These are phyloP conservation scores for Prunella himalayana DNA, from an alignment of 2,113 vertebrate species.

Conservation along the genomic window DNA sequence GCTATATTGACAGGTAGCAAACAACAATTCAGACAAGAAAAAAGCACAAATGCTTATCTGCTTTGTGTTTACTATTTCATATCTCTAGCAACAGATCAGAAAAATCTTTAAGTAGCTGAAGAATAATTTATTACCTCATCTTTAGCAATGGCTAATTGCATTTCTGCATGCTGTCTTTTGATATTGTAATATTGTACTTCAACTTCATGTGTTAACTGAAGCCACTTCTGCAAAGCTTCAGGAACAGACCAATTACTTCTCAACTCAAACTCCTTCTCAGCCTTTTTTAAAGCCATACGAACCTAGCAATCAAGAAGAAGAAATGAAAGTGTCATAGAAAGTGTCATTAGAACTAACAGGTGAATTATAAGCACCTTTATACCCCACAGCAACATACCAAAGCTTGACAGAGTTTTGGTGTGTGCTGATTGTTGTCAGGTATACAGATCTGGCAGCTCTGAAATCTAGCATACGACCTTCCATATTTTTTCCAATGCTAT, in stretches of 20 bases:
- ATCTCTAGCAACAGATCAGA: not conserved
- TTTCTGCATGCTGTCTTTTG: constrained; percentile 95
- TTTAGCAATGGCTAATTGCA: constrained; percentile 90
- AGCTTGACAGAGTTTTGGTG: not conserved
- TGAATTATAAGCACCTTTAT: not conserved
- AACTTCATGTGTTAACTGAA: constrained; percentile 96
- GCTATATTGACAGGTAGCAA: not conserved
- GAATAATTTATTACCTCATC: constrained; percentile 84
- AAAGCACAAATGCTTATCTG: not conserved
- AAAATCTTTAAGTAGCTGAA: not conserved
- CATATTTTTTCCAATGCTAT: not conserved
- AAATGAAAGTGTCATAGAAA: not conserved
- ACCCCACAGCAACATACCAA: not conserved
- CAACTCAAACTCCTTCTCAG: constrained; percentile 92
- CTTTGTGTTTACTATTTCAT: not conserved
- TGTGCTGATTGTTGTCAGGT: not conserved
- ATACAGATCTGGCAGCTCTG: not conserved
- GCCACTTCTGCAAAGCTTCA: constrained; percentile 96
- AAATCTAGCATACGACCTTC: not conserved
- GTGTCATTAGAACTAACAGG: not conserved
- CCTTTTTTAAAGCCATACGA: constrained; percentile 94
- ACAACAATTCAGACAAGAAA: not conserved
- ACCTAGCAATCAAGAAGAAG: constrained; percentile 75
- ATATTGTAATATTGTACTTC: constrained; percentile 99
- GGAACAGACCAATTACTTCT: constrained; percentile 92